Base-by-base conservation (phyloP, 2,888 invertebrate genomes). In the Temnothorax ravouxi region DNA sequence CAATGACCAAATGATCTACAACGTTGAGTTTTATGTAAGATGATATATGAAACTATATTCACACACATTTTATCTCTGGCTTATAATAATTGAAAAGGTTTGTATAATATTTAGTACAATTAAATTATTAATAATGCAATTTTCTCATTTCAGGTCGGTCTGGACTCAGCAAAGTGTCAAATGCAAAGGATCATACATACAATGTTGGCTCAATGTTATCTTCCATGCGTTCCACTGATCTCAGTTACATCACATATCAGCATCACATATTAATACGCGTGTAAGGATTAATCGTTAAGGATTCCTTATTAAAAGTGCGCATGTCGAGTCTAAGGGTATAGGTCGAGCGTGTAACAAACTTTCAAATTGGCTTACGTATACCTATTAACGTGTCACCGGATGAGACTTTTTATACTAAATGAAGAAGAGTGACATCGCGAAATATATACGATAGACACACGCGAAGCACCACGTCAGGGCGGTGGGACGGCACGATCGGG, bases 381-480 rank as follows among this genome's bases (percentile, higher is more conserved):
- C 83, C 38, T 38, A 86, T 89, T 75, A 77, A 89, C 83, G 79
- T 86, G 59, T 77, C 71, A 89, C 86, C 86, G 82, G 86, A 87
- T 87, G 83, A 88, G 89, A 90, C 86, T 82, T 88, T 67, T 89
- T 86, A 83, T 84, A 92, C 92, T 92, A 93, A 93, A 93, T 93
- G 93, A 92, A 91, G 88, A 90, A 92, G 92, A 77, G 18, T 79
- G 88, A 94, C 93, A 92, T 92, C 91, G 94, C 92, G 54, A 92
- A 38, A 47, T 50, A 25, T 25, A 25, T 3, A 69, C 50, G 18
- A 5, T 41, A 76, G 59, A n/a, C 34, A 59, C 41, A 61, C 59
- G 61, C 69, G 47, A 34, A 38, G 56, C 25, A 25, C 25, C 69
- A 41, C n/a, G 41, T 44, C 52, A 29, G n/a, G 67, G 66, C 64